phyloP scores from a whole-genome alignment of 2,888 invertebrate genomes.

The Parapristionchus giblindavisi region DNA sequence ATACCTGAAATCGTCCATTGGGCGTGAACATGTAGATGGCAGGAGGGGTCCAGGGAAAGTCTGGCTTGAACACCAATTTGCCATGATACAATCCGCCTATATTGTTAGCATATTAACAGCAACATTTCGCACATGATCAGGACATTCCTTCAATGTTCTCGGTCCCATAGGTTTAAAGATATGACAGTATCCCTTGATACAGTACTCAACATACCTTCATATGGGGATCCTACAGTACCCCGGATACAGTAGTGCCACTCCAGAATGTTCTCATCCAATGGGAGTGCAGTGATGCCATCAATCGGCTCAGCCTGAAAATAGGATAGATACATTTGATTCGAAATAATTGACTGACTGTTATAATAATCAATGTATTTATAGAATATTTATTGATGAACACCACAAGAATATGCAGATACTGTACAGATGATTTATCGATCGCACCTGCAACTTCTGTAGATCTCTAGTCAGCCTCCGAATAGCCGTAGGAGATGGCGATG shows the following conservation, averaged over 20 bases:
- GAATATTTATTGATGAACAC: too few species aligned
- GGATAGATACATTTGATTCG: not conserved
- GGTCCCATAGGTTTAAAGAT: not conserved
- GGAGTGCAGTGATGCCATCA: conserved; percentile 75
- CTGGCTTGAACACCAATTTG: conserved; percentile 87
- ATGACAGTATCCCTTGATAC: not conserved
- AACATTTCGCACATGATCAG: not conserved
- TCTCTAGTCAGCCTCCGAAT: conserved; percentile 90
- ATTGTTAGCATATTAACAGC: not conserved
- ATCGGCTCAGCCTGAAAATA: conserved; percentile 46
- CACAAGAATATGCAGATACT: too few species aligned
- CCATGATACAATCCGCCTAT: conserved; percentile 84
- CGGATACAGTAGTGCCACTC: conserved; percentile 98
- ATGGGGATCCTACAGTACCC: conserved; percentile 93
- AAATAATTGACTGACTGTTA: too few species aligned
- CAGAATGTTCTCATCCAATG: conserved; percentile 90
- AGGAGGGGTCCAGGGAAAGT: conserved; percentile 68
- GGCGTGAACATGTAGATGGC: conserved; percentile 80
- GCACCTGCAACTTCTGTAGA: conserved; percentile 87
- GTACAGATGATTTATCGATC: not conserved
- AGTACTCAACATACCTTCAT: conserved; percentile 75
- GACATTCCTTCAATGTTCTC: too few species aligned
- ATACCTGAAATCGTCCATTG: conserved; percentile 77
- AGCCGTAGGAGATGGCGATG: conserved; percentile 74
- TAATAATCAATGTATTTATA: too few species aligned